Evolutionary conservation across 2,113 vertebrate species (phyloP).

Genomic region (Lophura nycthemera): DNA sequence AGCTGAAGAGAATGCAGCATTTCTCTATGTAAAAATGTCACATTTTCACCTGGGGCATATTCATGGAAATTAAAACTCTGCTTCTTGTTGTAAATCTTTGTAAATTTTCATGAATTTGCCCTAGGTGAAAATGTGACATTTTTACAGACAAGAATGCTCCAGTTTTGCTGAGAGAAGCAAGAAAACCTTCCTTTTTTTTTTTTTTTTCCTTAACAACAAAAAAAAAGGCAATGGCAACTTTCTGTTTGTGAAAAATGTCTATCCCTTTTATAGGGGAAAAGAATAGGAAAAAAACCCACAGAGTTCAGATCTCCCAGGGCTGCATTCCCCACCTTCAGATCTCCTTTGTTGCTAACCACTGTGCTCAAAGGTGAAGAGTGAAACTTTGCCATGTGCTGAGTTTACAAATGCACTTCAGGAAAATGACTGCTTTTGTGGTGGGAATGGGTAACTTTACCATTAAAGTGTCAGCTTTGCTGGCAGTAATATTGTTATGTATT

Average conservation of each 20-base stretch:
- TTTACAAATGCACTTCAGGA: neutral
- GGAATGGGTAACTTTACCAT: neutral
- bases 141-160: conserved; percentile 49
- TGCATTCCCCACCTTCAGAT: neutral
- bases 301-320: neutral
- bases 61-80: conserved; percentile 65
- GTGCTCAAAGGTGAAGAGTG: neutral
- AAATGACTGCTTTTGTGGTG: neutral
- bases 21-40: conserved; percentile 55
- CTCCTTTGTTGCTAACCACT: neutral
- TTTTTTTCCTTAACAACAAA: neutral
- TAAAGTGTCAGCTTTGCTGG: neutral
- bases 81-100: conserved; percentile 63
- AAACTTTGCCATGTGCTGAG: neutral
- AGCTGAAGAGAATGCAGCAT: neutral
- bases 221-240: neutral
- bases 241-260: neutral
- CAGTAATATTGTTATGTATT: neutral
- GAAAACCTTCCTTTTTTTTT: neutral
- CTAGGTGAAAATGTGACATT: conserved; percentile 58
- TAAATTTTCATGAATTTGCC: conserved; percentile 61
- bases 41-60: conserved; percentile 55
- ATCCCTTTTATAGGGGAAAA: neutral
- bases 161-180: conserved; percentile 62
- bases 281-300: neutral